Evolutionary conservation across 2,888 invertebrate genomes (phyloP), one percentile per base, ranked within the genome.

Genomic region (Idaea aversata): DNA sequence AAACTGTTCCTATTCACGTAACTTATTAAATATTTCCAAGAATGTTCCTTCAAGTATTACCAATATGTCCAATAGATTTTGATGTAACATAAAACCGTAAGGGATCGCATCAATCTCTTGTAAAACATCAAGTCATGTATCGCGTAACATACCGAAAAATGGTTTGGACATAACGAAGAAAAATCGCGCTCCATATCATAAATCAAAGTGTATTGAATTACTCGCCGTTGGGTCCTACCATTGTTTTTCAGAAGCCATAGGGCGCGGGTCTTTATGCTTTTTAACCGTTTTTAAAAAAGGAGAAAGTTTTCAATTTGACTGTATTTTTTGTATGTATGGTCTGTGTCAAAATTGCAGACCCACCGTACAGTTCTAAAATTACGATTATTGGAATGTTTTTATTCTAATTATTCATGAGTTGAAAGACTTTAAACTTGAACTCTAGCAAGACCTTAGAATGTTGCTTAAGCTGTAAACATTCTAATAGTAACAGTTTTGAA

Each of bases 131-230:
- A 85, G 82, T 88, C 87, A 85, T 83, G 82, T 81, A 78, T 83
- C 78, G 81, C 73, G 79, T 79, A 81, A 83, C 82, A 81, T 77
- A 79, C 82, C 80, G 85, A 87, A 88, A 86, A 88, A 88, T 83
- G 74, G 75, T 72, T 78, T 76, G 77, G 77, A 77, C 77, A 72
- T 86, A 86, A 87, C 88, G 84, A 88, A 86, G 89, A 88, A 80
- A 81, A 86, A 89, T 89, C 76, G 83, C 71, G 83, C 77, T 79
- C 78, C 80, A 81, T 83, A 77, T 81, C 80, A 88, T 88, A 87
- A 90, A 89, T 88, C 88, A 88, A 83, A 80, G 72, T 77, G 79
- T 84, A 86, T 88, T 87, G 84, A 84, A 86, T 88, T 82, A 82
- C 79, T 75, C 77, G 73, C 75, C 70, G 70, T 66, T 64, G 68